These are phyloP conservation scores for Ciconia stormi DNA, from an alignment of 2,113 vertebrate species.

Conservation along the genomic window DNA sequence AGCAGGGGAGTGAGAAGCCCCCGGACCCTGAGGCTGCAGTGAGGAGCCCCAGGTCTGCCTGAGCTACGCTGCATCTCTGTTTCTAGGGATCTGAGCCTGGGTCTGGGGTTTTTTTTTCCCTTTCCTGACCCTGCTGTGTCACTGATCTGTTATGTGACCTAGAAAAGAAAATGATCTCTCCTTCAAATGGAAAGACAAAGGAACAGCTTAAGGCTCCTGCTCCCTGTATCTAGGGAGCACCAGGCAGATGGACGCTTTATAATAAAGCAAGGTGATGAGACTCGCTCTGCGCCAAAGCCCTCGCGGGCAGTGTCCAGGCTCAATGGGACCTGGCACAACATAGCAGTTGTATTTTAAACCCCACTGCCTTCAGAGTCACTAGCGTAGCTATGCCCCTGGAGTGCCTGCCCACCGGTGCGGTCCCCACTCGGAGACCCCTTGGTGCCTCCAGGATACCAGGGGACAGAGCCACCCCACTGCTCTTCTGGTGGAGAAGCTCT, in stretches of 20 bases:
- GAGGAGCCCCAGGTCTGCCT: not conserved
- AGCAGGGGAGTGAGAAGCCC: not conserved
- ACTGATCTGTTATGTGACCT: conserved; percentile 30
- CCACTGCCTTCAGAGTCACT: not conserved
- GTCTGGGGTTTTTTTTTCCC: not conserved
- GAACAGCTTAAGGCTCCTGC: conserved; percentile 27
- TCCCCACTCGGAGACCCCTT: not conserved
- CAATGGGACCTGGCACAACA: not conserved
- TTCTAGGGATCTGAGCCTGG: not conserved
- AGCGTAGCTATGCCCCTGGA: not conserved
- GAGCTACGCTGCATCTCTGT: not conserved
- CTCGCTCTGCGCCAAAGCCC: not conserved
- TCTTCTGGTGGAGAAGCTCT: not conserved
- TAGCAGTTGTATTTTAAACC: not conserved
- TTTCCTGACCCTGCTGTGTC: not conserved
- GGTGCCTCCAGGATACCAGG: not conserved
- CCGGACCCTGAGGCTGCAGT: not conserved
- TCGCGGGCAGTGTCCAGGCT: not conserved
- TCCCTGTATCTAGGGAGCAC: not conserved
- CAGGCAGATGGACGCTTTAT: not conserved
- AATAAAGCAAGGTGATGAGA: not conserved
- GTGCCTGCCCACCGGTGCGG: fast-evolving
- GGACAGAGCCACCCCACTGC: not conserved
- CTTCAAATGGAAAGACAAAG: not conserved
- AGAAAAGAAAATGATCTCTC: conserved; percentile 34